Evolutionary conservation across 2,888 invertebrate genomes (phyloP), one percentile per base, ranked within the genome.

Genomic region (Netelia virgata): DNA sequence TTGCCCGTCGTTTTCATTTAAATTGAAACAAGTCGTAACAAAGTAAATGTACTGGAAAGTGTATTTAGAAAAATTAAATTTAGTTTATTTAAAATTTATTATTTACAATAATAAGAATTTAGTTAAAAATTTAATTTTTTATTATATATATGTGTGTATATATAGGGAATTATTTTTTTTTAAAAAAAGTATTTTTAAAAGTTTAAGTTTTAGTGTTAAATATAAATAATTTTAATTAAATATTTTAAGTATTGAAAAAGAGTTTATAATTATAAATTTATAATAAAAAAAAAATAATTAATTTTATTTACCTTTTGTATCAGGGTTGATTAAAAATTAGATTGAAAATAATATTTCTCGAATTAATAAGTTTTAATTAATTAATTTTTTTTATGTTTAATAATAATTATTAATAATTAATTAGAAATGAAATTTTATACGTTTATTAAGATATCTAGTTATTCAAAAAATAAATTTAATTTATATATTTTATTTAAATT

Each of bases 21-120:
- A 96, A 90, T 94, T 95, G 95, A 94, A 96, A 96, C 95, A 96
- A 96, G 96, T 96, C 96, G 96, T 96, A 96, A 96, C 96, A 96
- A 95, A 96, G 96, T 96, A 96, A 96, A 94, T 94, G 94, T 96
- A 96, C 95, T 95, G 96, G 96, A 96, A 96, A 95, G 95, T 96
- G 95, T 94, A 94, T 95, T 96, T 96, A 95, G 96, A 95, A 94
- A 59, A 63, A 69, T 76, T 70, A 84, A 82, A 69, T 85, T 86
- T 85, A 95, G 95, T 95, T 96, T 95, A 66, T 47, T 94, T 91
- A 92, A 95, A 96, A 95, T 93, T 94, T 95, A 95, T 96, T 95
- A 95, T 95, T 96, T 96, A 96, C 95, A 96, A 95, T 95, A 94
- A 95, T 95, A 94, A 94, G 94, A 94, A 94, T 94, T 86, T 89